Evolutionary conservation across 2,888 invertebrate species (phyloP).

Genomic region (Dyspetes luteomarginatus): DNA sequence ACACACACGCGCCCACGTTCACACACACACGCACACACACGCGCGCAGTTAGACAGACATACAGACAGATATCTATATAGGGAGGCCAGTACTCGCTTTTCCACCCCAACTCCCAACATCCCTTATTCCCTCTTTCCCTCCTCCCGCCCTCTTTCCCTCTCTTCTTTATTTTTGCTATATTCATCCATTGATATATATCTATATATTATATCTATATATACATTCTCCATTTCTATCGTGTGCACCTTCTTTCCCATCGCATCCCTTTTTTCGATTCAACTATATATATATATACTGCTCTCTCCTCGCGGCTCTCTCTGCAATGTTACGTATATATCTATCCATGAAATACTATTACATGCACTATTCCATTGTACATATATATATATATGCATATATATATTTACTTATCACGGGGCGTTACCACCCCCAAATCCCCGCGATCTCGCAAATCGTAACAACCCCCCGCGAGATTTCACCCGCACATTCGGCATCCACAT

Average conservation of each 20-base stretch:
- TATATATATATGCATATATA: constrained; percentile 6
- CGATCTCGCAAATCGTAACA: constrained; percentile 62
- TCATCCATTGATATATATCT: constrained; percentile 7
- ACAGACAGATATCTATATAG: constrained; percentile 31
- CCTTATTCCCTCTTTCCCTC: constrained; percentile 65
- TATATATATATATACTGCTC: constrained; percentile 17
- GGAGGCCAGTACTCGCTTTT: constrained; percentile 44
- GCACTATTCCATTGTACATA: neutral
- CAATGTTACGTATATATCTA: constrained; percentile 51
- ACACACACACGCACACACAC: neutral
- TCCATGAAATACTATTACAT: neutral
- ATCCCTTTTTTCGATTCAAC: constrained; percentile 48
- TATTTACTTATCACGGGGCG: constrained; percentile 73
- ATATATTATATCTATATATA: too few species aligned
- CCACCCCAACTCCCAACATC: constrained; percentile 60
- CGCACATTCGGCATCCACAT: constrained; percentile 79
- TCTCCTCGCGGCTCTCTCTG: constrained; percentile 38
- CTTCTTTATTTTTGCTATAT: constrained; percentile 44
- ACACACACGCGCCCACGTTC: neutral
- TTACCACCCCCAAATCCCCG: constrained; percentile 75
- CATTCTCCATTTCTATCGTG: constrained; percentile 60
- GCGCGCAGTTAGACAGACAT: neutral
- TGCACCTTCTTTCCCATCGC: constrained; percentile 27
- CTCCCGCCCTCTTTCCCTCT: constrained; percentile 72
- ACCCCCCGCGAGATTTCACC: constrained; percentile 67